These are phyloP conservation scores for Pseudotriccus pelzelni DNA, from an alignment of 2,797 vertebrate genomes.

Conservation along the genomic window DNA sequence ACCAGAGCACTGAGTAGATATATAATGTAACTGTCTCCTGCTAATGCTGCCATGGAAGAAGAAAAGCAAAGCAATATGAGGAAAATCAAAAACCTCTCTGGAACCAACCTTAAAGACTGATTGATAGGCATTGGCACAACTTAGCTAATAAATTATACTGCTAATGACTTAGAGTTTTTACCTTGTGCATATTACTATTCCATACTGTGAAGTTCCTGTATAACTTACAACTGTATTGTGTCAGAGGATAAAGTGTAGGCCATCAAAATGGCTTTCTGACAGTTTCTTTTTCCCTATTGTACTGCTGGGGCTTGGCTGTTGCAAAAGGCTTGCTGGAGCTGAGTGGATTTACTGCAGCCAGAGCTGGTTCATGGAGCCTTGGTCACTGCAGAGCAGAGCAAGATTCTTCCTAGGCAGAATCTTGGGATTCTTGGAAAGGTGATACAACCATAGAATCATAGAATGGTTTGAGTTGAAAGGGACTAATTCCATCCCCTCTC, in stretches of 20 bases:
- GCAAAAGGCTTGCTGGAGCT: not conserved
- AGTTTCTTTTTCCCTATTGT: not conserved
- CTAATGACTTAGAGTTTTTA: constrained; percentile 43
- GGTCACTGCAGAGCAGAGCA: not conserved
- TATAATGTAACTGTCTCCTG: constrained; percentile 71
- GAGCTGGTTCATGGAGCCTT: not conserved
- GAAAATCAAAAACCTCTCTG: constrained; percentile 52
- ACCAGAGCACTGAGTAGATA: constrained; percentile 75
- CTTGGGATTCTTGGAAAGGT: not conserved
- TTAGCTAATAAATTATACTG: constrained; percentile 29
- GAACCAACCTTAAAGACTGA: constrained; percentile 39
- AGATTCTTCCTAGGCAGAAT: not conserved
- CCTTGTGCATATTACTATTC: constrained; percentile 5
- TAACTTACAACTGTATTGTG: constrained; percentile 10
- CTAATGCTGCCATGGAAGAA: constrained; percentile 61
- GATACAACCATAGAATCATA: not conserved
- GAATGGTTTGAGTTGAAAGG: not conserved
- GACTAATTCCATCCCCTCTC: not conserved
- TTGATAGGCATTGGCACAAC: constrained; percentile 44
- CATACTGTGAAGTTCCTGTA: constrained; percentile 20
- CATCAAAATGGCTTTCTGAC: constrained; percentile 18
- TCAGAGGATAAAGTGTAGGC: constrained; percentile 1
- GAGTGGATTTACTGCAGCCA: not conserved
- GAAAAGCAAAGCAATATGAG: constrained; percentile 44
- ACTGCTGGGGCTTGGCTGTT: not conserved